Conservation (phyloP, 2,888 invertebrate genomes). For the Arctia plantaginis region DNA sequence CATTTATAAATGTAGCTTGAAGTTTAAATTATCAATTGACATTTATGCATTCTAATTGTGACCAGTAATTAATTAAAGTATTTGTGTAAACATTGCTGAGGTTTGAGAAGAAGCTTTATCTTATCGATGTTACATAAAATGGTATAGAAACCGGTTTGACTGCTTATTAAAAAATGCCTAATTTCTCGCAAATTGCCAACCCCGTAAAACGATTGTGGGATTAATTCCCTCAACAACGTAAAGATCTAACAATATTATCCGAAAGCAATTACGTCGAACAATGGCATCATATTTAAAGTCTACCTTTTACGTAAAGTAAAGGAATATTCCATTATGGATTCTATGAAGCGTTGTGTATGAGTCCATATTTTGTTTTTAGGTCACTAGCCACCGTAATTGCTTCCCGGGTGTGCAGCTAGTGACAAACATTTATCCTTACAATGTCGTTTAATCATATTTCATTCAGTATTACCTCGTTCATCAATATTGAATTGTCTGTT, state of each 20-base stretch:
- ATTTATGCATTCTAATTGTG: no score
- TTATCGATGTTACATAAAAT: no score
- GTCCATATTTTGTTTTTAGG: slow-evolving; percentile 32
- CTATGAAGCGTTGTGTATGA: slow-evolving; percentile 19
- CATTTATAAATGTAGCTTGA: no score
- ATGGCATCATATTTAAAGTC: neutral
- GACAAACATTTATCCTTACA: neutral
- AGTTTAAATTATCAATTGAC: no score
- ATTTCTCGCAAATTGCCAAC: neutral
- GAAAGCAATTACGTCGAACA: slow-evolving; percentile 10
- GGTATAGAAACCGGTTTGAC: neutral
- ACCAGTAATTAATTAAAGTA: no score
- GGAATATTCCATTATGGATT: slow-evolving; percentile 26
- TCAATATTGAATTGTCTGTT: neutral
- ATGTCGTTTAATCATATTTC: slow-evolving; percentile 9
- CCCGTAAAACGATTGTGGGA: neutral
- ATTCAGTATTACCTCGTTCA: neutral
- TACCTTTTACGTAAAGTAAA: slow-evolving; percentile 22
- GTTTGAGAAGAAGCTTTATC: no score
- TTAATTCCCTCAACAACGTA: slow-evolving; percentile 1
- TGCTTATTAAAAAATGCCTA: neutral
- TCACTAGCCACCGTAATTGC: slow-evolving; percentile 35
- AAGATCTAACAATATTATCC: slow-evolving; percentile 4
- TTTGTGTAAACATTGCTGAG: no score
- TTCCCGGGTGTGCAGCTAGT: slow-evolving; percentile 19